Conservation (phyloP, 2,888 invertebrate genomes). For the Pachliopta kotzebuea region DNA sequence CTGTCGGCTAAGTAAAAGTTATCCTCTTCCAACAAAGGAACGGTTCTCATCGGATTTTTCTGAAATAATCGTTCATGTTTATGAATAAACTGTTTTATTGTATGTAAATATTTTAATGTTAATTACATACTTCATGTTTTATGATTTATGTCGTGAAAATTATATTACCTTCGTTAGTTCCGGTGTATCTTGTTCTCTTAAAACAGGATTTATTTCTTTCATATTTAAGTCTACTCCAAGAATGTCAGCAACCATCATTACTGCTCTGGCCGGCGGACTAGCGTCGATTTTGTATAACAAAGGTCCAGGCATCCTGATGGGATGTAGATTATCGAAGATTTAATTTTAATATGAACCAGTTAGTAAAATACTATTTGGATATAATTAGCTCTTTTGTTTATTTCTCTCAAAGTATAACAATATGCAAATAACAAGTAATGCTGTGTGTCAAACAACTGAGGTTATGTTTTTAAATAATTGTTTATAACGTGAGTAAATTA, state of each 20-base stretch:
- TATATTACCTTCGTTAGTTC: constrained; percentile 53
- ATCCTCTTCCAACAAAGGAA: constrained; percentile 61
- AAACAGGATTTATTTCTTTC: constrained; percentile 54
- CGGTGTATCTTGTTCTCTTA: constrained; percentile 61
- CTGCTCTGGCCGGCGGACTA: constrained; percentile 67
- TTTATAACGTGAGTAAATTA: no score
- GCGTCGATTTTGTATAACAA: constrained; percentile 54
- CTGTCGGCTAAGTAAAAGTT: constrained; percentile 64
- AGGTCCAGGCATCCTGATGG: constrained; percentile 38
- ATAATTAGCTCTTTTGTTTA: no score
- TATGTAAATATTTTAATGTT: no score
- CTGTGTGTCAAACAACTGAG: no score
- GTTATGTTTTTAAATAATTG: no score
- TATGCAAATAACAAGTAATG: no score
- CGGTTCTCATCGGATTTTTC: constrained; percentile 72
- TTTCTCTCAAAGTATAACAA: no score
- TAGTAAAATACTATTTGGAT: no score
- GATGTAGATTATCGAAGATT: neutral
- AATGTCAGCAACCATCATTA: constrained; percentile 61
- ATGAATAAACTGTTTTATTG: neutral
- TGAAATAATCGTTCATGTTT: constrained; percentile 44
- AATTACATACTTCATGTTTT: no score
- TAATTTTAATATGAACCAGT: no score
- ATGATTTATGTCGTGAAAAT: no score
- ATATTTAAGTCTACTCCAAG: constrained; percentile 50